Percentiles rank a stretch among this genome's conserved stretches.
Evolutionary conservation across 2,113 vertebrate genomes (phyloP).

Genomic region (Brachirus orientalis): DNA sequence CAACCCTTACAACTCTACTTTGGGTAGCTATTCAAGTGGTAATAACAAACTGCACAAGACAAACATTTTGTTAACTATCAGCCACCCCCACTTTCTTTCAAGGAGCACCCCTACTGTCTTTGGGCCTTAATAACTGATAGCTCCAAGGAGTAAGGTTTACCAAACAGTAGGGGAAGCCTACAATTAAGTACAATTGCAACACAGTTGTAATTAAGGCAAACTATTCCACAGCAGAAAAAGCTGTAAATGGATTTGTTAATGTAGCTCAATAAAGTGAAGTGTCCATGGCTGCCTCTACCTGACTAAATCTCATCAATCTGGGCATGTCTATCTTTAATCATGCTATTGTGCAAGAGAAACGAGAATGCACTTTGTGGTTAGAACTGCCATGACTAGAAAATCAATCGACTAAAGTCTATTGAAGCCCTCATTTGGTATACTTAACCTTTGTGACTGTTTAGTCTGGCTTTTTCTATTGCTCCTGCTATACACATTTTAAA

Average conservation of each 20-base stretch:
- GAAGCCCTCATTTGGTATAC: constrained; percentile 58
- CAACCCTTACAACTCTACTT: too few relatives aligned
- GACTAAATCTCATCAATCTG: constrained; percentile 2
- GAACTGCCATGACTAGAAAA: constrained; percentile 39
- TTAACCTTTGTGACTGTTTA: constrained; percentile 63
- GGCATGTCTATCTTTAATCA: constrained; percentile 5
- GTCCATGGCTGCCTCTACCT: not conserved
- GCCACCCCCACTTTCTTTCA: too few relatives aligned
- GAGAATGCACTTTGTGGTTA: not conserved
- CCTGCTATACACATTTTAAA: constrained; percentile 37
- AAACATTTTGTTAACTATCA: too few relatives aligned
- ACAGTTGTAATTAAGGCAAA: constrained; percentile 6
- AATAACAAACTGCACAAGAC: too few relatives aligned
- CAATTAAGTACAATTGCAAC: not conserved
- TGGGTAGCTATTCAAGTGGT: too few relatives aligned
- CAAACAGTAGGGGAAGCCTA: not conserved
- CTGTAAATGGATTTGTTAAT: not conserved
- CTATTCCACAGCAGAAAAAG: not conserved
- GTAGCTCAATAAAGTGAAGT: constrained; percentile 1
- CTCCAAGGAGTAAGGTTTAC: not conserved
- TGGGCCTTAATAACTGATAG: not conserved
- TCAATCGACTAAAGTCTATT: constrained; percentile 68
- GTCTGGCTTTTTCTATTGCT: constrained; percentile 40
- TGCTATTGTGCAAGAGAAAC: constrained; percentile 6
- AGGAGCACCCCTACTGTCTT: too few relatives aligned